Evolutionary conservation across 2,797 vertebrate species (phyloP).

Genomic region (Agapornis canus): DNA sequence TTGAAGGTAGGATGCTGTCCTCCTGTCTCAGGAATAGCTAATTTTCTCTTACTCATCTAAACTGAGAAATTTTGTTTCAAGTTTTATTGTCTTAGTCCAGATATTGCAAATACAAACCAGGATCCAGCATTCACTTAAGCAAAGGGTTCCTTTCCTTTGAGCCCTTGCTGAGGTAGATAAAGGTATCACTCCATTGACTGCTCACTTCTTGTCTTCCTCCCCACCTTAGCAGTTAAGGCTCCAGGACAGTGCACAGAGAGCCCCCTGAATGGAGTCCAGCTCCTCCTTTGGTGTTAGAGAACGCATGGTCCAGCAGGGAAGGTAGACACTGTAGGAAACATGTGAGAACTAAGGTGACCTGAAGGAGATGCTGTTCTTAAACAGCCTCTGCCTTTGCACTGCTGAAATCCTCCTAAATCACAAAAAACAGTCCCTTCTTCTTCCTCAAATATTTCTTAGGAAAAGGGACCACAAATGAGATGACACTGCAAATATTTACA

Average conservation of each 20-base stretch:
- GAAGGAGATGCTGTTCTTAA: rapidly evolving
- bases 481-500: neutral
- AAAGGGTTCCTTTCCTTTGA: neutral
- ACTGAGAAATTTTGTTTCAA: neutral
- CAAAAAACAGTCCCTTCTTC: neutral
- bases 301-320: rapidly evolving
- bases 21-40: rapidly evolving
- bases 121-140: rapidly evolving
- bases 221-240: rapidly evolving
- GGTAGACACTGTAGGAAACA: neutral
- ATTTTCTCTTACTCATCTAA: neutral
- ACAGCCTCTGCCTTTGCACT: neutral
- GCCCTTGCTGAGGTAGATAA: rapidly evolving
- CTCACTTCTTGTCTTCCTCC: rapidly evolving
- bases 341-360: neutral
- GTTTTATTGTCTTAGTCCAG: neutral
- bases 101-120: rapidly evolving
- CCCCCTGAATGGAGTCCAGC: rapidly evolving
- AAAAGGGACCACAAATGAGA: neutral
- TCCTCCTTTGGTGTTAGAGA: neutral
- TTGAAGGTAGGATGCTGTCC: too few species aligned
- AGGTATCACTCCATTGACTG: rapidly evolving
- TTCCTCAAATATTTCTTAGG: neutral
- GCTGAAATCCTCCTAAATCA: neutral
- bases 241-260: neutral